These are phyloP conservation scores for Tragelaphus buxtoni DNA, from an alignment of 2,113 vertebrate species.

Conservation along the genomic window DNA sequence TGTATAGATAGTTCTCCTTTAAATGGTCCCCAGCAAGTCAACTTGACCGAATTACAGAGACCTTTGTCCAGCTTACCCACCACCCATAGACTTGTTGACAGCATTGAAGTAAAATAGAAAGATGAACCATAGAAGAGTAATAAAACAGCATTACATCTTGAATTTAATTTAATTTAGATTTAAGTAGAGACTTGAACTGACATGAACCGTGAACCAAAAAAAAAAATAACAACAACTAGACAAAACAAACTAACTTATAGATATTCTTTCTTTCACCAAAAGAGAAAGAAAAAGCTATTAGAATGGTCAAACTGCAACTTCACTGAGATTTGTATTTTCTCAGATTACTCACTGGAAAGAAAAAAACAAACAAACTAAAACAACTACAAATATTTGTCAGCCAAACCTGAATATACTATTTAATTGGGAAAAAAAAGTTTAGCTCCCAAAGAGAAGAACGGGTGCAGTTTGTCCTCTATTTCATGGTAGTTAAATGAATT, in stretches of 20 bases:
- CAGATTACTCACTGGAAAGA: background rate
- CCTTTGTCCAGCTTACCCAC: background rate
- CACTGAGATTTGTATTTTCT: slow-evolving; percentile 31
- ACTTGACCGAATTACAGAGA: background rate
- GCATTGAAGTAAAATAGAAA: slow-evolving; percentile 34
- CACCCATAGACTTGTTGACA: slow-evolving; percentile 15
- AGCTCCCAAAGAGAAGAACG: background rate
- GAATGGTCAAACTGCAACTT: background rate
- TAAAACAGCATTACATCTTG: background rate
- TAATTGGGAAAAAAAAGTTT: background rate
- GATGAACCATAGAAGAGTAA: slow-evolving; percentile 11
- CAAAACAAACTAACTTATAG: background rate
- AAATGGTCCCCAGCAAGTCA: background rate
- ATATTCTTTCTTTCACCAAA: background rate
- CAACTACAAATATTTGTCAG: slow-evolving; percentile 27
- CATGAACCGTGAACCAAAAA: background rate
- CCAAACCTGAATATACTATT: background rate
- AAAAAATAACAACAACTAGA: background rate
- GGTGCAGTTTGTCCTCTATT: background rate
- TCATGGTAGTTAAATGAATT: slow-evolving; percentile 23
- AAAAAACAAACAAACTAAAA: background rate
- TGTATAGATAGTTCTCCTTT: background rate
- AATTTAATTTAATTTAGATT: slow-evolving; percentile 50
- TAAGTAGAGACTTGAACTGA: slow-evolving; percentile 20
- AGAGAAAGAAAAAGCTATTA: background rate